Conservation (phyloP, 2,797 vertebrate species). For the Echiichthys vipera region DNA sequence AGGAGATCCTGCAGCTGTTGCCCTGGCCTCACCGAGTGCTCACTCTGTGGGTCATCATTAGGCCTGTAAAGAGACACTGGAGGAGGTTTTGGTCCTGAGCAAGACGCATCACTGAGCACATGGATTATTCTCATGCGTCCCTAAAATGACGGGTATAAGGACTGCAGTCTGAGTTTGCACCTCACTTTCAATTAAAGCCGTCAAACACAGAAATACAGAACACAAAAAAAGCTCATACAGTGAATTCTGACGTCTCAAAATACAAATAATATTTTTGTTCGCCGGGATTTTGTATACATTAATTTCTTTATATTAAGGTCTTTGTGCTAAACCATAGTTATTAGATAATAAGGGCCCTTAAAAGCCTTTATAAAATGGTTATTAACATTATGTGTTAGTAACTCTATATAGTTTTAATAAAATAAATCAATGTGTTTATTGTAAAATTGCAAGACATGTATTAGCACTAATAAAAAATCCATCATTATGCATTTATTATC, state of each 20-base stretch:
- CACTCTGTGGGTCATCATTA: constrained; percentile 44
- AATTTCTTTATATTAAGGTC: no score
- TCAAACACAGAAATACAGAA: constrained; percentile 1
- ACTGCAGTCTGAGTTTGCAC: constrained; percentile 3
- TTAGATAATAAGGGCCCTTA: no score
- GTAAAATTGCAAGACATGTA: no score
- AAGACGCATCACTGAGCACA: constrained; percentile 53
- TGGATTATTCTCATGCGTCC: constrained; percentile 40
- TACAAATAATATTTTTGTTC: background rate
- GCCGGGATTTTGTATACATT: background rate
- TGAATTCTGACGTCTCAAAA: background rate
- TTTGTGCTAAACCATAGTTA: no score
- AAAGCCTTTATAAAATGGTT: no score
- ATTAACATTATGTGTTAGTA: no score
- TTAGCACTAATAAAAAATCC: no score
- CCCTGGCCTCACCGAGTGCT: constrained; percentile 14
- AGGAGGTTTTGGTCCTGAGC: constrained; percentile 33
- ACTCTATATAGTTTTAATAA: no score
- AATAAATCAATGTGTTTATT: no score
- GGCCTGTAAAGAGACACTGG: constrained; percentile 21
- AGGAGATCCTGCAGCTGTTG: constrained; percentile 17
- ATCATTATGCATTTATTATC: no score
- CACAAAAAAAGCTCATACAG: background rate
- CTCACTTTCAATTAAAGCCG: constrained; percentile 38
- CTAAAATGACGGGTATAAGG: constrained; percentile 12